phyloP scores from a whole-genome alignment of 2,888 invertebrate species.

The Sphaeridia pumilis region DNA sequence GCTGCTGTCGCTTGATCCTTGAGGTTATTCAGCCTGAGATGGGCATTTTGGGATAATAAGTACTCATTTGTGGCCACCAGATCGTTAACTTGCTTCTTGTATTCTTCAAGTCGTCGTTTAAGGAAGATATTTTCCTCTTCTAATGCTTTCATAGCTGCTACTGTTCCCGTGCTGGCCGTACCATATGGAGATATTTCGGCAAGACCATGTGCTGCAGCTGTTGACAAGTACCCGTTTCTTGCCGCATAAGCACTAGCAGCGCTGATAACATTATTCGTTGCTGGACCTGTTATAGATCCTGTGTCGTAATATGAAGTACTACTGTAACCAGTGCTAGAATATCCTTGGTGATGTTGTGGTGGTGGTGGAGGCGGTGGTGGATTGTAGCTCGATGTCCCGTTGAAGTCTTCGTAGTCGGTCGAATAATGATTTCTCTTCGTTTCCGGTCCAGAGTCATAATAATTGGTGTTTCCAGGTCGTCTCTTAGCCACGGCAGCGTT shows the following conservation, averaged over 20 bases:
- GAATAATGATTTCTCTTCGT: conserved; percentile 14
- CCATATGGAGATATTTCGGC: conserved; percentile 4
- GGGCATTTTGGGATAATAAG: conserved; percentile 63
- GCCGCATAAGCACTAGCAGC: background rate
- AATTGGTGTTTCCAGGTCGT: conserved; percentile 11
- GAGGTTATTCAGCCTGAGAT: conserved; percentile 47
- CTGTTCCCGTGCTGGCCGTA: conserved; percentile 9
- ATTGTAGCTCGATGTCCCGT: conserved; percentile 3
- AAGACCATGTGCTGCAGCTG: background rate
- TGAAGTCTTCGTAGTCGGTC: conserved; percentile 20
- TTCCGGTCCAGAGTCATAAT: conserved; percentile 19
- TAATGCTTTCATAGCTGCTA: conserved; percentile 37
- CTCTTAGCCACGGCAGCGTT: conserved; percentile 2
- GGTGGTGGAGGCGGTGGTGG: conserved; percentile 16
- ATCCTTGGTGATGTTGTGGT: conserved; percentile 12
- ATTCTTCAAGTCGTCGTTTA: conserved; percentile 54
- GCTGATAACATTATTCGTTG: background rate
- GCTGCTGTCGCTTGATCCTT: conserved; percentile 26
- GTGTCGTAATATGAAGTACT: conserved; percentile 9
- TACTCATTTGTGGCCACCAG: conserved; percentile 59
- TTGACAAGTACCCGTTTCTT: conserved; percentile 10
- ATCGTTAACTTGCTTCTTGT: conserved; percentile 53
- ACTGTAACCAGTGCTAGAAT: conserved; percentile 5
- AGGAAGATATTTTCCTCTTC: conserved; percentile 58
- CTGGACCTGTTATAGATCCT: background rate